These are phyloP conservation scores for Noctua pronuba DNA, from an alignment of 2,888 invertebrate genomes.

Conservation along the genomic window DNA sequence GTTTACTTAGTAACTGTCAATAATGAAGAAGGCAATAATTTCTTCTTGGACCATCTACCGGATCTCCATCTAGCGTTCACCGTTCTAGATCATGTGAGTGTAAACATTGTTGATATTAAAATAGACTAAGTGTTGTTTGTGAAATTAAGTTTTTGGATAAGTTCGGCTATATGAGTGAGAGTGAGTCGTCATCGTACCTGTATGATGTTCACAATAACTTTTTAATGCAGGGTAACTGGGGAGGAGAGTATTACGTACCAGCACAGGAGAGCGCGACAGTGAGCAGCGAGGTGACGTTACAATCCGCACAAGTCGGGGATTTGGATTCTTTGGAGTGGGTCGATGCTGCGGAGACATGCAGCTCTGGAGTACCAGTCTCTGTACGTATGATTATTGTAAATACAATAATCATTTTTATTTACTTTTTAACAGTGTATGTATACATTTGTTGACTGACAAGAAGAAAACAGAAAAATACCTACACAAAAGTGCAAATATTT, in stretches of 20 bases:
- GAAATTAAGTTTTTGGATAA: no score
- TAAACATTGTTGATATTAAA: neutral
- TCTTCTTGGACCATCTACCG: conserved; percentile 70
- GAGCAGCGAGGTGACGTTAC: conserved; percentile 58
- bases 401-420: neutral
- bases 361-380: conserved; percentile 48
- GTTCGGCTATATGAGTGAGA: no score
- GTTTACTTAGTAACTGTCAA: conserved; percentile 72
- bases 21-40: conserved; percentile 66
- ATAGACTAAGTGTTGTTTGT: neutral
- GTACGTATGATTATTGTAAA: conserved; percentile 23
- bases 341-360: conserved; percentile 7
- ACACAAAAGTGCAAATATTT: no score
- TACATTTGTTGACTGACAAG: no score
- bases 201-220: neutral
- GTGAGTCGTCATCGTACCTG: neutral
- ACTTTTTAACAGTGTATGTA: neutral
- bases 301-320: conserved; percentile 59
- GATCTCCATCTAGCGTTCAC: conserved; percentile 72
- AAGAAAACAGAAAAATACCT: no score
- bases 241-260: conserved; percentile 70
- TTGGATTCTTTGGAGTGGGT: conserved; percentile 55
- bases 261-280: conserved; percentile 34
- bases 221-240: conserved; percentile 65
- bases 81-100: conserved; percentile 71